A percentile compares a stretch with the other conserved stretches of the same genome.
Evolutionary conservation across 2,888 invertebrate species (phyloP).

Genomic region (Plutella xylostella): DNA sequence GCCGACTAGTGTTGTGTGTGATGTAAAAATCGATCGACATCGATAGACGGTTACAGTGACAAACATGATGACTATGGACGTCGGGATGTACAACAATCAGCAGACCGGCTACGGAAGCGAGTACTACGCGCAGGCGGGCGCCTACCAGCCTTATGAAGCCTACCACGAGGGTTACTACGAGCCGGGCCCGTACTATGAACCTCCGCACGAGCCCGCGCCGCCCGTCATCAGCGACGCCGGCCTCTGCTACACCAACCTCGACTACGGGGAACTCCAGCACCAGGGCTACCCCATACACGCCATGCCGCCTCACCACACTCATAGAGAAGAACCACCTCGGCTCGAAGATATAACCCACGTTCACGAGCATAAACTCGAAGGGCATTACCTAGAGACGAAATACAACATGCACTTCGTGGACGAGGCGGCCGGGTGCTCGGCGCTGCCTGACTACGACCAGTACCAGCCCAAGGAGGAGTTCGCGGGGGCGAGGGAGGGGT

Average conservation of each 20-base stretch:
- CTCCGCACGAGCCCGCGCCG: slow-evolving; percentile 64
- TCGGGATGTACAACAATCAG: slow-evolving; percentile 81
- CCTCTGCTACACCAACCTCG: slow-evolving; percentile 89
- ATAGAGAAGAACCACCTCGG: slow-evolving; percentile 69
- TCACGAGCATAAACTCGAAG: slow-evolving; percentile 56
- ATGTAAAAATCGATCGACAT: slow-evolving; percentile 38
- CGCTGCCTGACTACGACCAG: slow-evolving; percentile 70
- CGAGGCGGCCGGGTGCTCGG: slow-evolving; percentile 46
- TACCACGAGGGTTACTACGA: slow-evolving; percentile 61
- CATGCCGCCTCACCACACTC: slow-evolving; percentile 65
- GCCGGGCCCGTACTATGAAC: slow-evolving; percentile 63
- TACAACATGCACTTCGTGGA: slow-evolving; percentile 66
- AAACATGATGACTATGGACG: slow-evolving; percentile 85
- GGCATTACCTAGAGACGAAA: slow-evolving; percentile 62
- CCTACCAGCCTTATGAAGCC: slow-evolving; percentile 56
- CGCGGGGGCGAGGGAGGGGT: slow-evolving; percentile 47
- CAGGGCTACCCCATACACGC: slow-evolving; percentile 65
- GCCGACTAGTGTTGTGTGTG: slow-evolving; percentile 52
- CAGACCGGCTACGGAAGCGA: slow-evolving; percentile 67
- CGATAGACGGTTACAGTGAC: slow-evolving; percentile 43
- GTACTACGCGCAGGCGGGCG: slow-evolving; percentile 65
- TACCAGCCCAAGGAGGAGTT: slow-evolving; percentile 75
- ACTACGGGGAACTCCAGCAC: slow-evolving; percentile 74
- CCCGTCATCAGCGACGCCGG: slow-evolving; percentile 90
- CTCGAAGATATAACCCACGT: slow-evolving; percentile 43